Percentiles rank a stretch among this genome's conserved stretches.
These are phyloP conservation scores for Eupithecia exiguata DNA, from an alignment of 2,888 invertebrate species.

Conservation along the genomic window DNA sequence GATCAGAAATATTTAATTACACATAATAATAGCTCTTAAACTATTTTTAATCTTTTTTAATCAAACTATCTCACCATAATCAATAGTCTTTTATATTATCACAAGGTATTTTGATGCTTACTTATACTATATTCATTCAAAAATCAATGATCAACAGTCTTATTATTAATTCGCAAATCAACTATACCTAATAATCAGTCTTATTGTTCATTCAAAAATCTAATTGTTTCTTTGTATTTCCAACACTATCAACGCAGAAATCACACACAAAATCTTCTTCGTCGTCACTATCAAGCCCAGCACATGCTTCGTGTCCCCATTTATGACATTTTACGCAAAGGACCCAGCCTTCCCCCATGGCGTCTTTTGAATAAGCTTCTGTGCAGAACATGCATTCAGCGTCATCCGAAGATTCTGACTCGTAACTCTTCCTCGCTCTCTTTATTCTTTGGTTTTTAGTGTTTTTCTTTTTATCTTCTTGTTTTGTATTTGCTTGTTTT, in stretches of 20 bases:
- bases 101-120: no score
- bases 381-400: constrained; percentile 33
- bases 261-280: constrained; percentile 24
- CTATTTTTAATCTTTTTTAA: no score
- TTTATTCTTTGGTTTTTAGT: constrained; percentile 15
- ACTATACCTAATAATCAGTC: constrained; percentile 15
- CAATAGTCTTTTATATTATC: no score
- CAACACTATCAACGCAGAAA: constrained; percentile 21
- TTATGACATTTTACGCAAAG: constrained; percentile 21
- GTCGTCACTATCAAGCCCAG: constrained; percentile 29
- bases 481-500: constrained; percentile 22
- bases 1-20: no score
- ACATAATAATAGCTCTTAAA: no score
- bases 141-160: constrained; percentile 6
- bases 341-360: constrained; percentile 25
- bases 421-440: constrained; percentile 14
- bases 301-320: constrained; percentile 34
- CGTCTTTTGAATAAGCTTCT: constrained; percentile 28
- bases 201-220: constrained; percentile 16
- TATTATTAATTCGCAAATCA: constrained; percentile 16
- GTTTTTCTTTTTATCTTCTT: constrained; percentile 15
- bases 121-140: constrained; percentile 7
- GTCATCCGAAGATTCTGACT: constrained; percentile 25
- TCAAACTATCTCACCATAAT: no score
- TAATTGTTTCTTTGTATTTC: constrained; percentile 15